Conservation (phyloP, 1,140 invertebrate genomes). For the Oreohelix idahoensis region DNA sequence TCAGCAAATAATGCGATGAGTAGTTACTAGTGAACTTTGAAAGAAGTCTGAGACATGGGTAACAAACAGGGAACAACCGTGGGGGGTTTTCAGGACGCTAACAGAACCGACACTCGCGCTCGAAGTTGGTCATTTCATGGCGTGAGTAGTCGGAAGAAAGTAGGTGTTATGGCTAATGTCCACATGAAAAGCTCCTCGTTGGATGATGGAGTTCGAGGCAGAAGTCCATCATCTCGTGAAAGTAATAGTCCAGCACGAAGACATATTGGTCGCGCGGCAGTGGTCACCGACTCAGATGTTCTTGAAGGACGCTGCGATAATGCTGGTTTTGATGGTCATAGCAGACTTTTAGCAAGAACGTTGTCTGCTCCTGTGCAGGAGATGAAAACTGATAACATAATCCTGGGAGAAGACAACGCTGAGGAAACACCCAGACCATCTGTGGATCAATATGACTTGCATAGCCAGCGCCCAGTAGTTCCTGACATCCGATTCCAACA, state of each 20-base stretch:
- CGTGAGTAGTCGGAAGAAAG: not conserved
- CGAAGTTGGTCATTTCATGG: slow-evolving; percentile 50
- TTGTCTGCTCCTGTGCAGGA: not conserved
- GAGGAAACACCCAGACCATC: not conserved
- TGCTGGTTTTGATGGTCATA: not conserved
- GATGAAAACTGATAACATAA: not conserved
- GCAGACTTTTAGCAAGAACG: not conserved
- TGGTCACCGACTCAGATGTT: not conserved
- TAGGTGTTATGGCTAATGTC: not conserved
- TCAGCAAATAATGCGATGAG: no score
- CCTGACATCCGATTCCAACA: not conserved
- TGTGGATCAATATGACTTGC: not conserved
- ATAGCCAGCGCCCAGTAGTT: not conserved
- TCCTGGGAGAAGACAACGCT: no score
- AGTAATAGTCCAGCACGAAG: not conserved
- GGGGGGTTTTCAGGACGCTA: not conserved
- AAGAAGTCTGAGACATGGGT: slow-evolving; percentile 21
- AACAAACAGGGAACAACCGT: slow-evolving; percentile 5
- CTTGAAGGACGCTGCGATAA: not conserved
- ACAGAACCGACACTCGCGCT: slow-evolving; percentile 28
- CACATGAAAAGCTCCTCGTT: not conserved
- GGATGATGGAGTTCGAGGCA: slow-evolving; percentile 16
- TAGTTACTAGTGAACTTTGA: no score
- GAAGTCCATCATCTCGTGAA: slow-evolving; percentile 13
- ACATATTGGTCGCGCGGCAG: not conserved